Base-by-base conservation (phyloP, 1,140 invertebrate genomes). In the Drosophila truncata region DNA sequence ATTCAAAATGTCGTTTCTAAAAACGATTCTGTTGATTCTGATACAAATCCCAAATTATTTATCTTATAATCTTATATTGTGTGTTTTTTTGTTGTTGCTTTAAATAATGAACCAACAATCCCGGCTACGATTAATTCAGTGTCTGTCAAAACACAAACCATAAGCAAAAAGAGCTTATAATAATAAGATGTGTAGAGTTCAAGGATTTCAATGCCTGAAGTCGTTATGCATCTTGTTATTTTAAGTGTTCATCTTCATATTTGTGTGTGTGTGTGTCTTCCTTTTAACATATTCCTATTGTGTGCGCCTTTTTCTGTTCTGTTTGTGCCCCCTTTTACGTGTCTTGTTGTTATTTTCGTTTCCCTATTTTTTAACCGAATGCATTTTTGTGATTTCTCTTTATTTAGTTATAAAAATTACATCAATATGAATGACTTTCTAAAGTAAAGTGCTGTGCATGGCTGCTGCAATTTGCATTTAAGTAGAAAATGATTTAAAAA, bases 371-470 rank as follows among this genome's bases (percentile, higher is more conserved):
- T 64, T 75, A 69, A 85, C 59, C 35, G 75, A 78, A 75, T 78
- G 58, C 63, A 61, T 65, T 49, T 49, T 63, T 78, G 69, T 88
- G 55, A 74, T 85, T 71, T 71, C 61, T 84, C 58, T 90, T 85
- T 88, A 81, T 90, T 91, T 78, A 92, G 91, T 92, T 92, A 92
- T 92, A 88, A 92, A 92, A 92, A 92, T 82, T 92, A 91, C 86
- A 92, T 92, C 91, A 91, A 92, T 92, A 92, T 92, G 91, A 92
- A 92, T 91, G 91, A 92, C 84, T 92, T 92, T 91, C 84, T 92
- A 84, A 91, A 92, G 78, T 88, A 84, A 88, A 88, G 74, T 84
- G 74, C 75, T 60, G 63, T 61, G 70, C 70, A 87, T 80, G 52
- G 31, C 33, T 54, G 83, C 63, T 62, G 70, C 57, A 47, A 72